Evolutionary conservation across 2,113 vertebrate species (phyloP).

Genomic region (Neofelis nebulosa): DNA sequence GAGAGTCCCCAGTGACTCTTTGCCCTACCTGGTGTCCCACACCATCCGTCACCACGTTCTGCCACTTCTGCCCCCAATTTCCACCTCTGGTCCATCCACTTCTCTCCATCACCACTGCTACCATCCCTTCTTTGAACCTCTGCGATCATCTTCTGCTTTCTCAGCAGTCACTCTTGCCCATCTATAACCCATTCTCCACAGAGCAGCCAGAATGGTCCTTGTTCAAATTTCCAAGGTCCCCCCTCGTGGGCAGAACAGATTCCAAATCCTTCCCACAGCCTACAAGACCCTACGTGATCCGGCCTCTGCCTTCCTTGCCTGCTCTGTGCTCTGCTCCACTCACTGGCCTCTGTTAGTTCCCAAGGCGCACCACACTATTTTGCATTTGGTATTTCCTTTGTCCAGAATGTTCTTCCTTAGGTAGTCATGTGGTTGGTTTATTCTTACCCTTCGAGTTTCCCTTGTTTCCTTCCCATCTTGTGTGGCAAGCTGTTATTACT

Average conservation of each 20-base stretch:
- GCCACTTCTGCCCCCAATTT: not conserved
- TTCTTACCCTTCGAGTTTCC: not conserved
- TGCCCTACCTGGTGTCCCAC: not conserved
- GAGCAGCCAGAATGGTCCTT: not conserved
- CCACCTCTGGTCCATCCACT: not conserved
- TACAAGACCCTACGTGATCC: accelerated
- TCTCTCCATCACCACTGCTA: not conserved
- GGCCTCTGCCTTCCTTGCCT: not conserved
- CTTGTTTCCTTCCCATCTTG: not conserved
- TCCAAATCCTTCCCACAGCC: not conserved
- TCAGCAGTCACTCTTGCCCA: not conserved
- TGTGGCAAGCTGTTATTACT: not conserved
- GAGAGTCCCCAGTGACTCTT: not conserved
- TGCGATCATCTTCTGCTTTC: not conserved
- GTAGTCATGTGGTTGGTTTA: not conserved
- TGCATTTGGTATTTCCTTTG: not conserved
- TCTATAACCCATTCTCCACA: not conserved
- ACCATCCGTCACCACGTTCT: not conserved
- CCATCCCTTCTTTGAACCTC: not conserved
- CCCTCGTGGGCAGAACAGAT: not conserved
- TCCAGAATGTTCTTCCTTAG: not conserved
- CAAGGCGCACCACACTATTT: accelerated
- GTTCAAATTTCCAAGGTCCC: not conserved
- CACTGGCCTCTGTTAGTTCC: not conserved
- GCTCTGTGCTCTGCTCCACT: not conserved